A percentile compares a stretch with the other conserved stretches of the same genome.
These are phyloP conservation scores for Punctoribates punctum DNA, from an alignment of 2,888 invertebrate genomes.

Conservation along the genomic window DNA sequence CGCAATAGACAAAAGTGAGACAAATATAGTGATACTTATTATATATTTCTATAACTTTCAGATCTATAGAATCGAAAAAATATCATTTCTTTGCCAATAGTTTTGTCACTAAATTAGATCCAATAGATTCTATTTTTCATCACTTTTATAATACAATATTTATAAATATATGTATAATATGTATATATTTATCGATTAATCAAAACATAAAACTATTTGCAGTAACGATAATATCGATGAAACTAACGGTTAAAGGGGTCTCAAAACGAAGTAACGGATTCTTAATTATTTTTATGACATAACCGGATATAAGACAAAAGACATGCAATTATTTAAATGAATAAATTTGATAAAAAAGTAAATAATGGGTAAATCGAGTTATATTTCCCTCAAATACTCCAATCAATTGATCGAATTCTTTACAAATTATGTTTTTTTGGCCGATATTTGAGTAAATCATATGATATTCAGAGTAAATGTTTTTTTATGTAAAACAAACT, in stretches of 20 bases:
- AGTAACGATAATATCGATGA: neutral
- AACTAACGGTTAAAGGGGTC: neutral
- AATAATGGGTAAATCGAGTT: neutral
- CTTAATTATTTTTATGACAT: neutral
- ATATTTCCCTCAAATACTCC: neutral
- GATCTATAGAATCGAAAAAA: too few species aligned
- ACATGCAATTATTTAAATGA: slow-evolving; percentile 11
- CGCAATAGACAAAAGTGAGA: neutral
- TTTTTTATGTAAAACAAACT: too few species aligned
- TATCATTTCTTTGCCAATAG: too few species aligned
- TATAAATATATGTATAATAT: too few species aligned
- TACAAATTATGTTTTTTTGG: neutral
- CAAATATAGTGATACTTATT: neutral
- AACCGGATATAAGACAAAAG: neutral
- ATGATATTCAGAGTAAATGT: neutral
- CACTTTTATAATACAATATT: neutral
- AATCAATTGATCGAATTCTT: neutral
- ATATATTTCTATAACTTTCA: too few species aligned
- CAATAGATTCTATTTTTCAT: neutral
- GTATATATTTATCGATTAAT: neutral
- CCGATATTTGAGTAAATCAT: neutral
- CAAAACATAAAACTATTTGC: neutral
- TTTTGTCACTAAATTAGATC: too few species aligned
- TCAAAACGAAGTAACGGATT: too few species aligned
- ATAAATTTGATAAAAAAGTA: slow-evolving; percentile 1